Evolutionary conservation across 2,113 vertebrate species (phyloP).

Genomic region (Pseudopipra pipra): DNA sequence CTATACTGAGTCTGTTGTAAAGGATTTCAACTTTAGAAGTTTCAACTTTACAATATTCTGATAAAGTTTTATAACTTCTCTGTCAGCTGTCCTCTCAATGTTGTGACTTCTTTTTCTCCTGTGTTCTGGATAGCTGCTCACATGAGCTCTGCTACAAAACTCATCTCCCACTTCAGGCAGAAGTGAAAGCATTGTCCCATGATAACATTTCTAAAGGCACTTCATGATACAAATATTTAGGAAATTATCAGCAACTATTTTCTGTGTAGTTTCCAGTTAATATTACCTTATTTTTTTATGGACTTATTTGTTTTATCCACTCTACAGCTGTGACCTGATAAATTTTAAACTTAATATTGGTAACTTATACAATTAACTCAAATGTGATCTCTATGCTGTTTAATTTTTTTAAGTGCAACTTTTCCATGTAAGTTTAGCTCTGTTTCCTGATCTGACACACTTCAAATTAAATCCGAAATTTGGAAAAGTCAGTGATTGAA

Average conservation of each 20-base stretch:
- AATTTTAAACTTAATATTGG: not conserved
- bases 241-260: not conserved
- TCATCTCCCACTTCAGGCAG: not conserved
- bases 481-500: not conserved
- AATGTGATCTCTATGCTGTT: not conserved
- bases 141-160: not conserved
- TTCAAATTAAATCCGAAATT: not conserved
- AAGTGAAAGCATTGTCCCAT: not conserved
- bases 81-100: not conserved
- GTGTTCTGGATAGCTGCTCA: not conserved
- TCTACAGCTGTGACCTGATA: not conserved
- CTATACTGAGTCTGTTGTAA: not conserved
- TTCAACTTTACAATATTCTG: not conserved
- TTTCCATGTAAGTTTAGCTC: not conserved
- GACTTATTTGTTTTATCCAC: not conserved
- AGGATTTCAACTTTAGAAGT: not conserved
- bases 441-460: not conserved
- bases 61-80: not conserved
- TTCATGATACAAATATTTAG: rapidly evolving
- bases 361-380: not conserved
- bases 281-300: not conserved
- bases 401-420: not conserved
- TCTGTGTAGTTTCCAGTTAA: not conserved
- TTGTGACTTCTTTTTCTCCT: not conserved
- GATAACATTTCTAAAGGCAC: not conserved